phyloP scores from a whole-genome alignment of 1,140 invertebrate genomes.

The Pseudomyrmex cubaensis region DNA sequence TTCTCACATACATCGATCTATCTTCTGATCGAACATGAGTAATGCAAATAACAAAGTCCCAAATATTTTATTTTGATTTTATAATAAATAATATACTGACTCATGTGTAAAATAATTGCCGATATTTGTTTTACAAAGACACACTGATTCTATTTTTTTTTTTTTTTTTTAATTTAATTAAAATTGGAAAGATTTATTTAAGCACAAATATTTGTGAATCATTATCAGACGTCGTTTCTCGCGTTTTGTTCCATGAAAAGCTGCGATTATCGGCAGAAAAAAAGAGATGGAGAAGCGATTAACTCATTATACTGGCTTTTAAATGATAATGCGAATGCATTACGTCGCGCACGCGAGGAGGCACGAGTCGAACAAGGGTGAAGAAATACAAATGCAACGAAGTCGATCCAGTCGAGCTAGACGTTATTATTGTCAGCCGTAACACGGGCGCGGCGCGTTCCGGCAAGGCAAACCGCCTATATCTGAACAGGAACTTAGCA shows the following conservation, averaged over 20 bases:
- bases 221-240: background rate
- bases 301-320: constrained; percentile 67
- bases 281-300: constrained; percentile 65
- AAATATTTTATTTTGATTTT: too few species aligned
- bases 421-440: constrained; percentile 47
- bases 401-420: constrained; percentile 36
- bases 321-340: constrained; percentile 49
- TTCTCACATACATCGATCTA: background rate
- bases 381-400: constrained; percentile 63
- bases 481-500: constrained; percentile 70
- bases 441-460: constrained; percentile 60
- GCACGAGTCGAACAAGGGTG: constrained; percentile 21
- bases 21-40: too few species aligned
- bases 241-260: background rate
- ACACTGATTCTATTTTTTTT: too few species aligned
- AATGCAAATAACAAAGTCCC: too few species aligned
- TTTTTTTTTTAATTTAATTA: background rate
- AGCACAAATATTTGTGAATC: background rate
- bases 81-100: background rate
- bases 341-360: background rate
- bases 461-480: constrained; percentile 74
- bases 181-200: background rate
- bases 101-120: constrained; percentile 3
- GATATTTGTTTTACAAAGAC: background rate
- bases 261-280: constrained; percentile 30